Evolutionary conservation across 2,888 invertebrate species (phyloP).

Genomic region (Apodemia hepburni): DNA sequence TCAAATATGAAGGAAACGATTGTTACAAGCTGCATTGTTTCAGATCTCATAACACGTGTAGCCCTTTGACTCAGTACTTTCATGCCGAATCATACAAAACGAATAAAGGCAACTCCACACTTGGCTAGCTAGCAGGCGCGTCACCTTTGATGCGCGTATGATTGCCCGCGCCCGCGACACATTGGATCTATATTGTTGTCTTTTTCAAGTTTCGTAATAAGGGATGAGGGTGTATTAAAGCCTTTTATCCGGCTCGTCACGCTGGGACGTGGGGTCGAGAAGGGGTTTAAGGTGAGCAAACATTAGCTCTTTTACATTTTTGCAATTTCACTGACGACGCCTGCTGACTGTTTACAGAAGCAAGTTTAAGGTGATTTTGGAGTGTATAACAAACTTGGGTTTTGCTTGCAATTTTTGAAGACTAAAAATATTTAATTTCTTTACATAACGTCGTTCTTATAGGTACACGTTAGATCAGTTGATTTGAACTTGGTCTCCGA

Average conservation of each 20-base stretch:
- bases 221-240: slow-evolving; percentile 81
- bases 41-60: slow-evolving; percentile 74
- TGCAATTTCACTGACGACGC: slow-evolving; percentile 76
- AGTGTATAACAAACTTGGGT: slow-evolving; percentile 56
- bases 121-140: slow-evolving; percentile 65
- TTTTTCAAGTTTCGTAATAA: slow-evolving; percentile 81
- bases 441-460: too few relatives aligned
- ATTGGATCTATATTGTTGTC: slow-evolving; percentile 80
- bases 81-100: slow-evolving; percentile 56
- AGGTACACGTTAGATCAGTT: too few relatives aligned
- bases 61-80: slow-evolving; percentile 69
- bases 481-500: too few relatives aligned
- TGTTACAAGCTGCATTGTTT: slow-evolving; percentile 76
- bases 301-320: slow-evolving; percentile 80
- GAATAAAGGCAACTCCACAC: slow-evolving; percentile 67
- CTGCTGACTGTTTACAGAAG: slow-evolving; percentile 67
- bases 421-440: too few relatives aligned
- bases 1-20: slow-evolving; percentile 70
- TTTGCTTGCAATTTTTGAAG: not conserved
- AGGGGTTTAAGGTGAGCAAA: slow-evolving; percentile 79
- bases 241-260: slow-evolving; percentile 81
- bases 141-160: slow-evolving; percentile 78
- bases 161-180: slow-evolving; percentile 79
- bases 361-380: slow-evolving; percentile 42
- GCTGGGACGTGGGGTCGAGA: slow-evolving; percentile 70